Evolutionary conservation across 1,140 invertebrate genomes (phyloP), one percentile per base, ranked within the genome.

Genomic region (Lineus longissimus): DNA sequence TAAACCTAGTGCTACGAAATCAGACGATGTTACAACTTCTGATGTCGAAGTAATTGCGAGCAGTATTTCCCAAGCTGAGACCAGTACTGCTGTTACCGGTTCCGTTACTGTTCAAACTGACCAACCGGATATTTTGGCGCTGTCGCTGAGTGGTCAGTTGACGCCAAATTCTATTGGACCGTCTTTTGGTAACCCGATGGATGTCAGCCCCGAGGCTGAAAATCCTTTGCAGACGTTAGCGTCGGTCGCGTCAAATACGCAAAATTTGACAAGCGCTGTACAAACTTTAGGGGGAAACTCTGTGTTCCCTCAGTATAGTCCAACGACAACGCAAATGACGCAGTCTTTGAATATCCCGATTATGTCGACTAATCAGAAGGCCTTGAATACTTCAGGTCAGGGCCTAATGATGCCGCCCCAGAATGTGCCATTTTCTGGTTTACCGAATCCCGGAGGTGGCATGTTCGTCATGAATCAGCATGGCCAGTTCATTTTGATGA

Each of bases 401-500:
- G 27, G 56, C 29, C n/a, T 25, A 25, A n/a, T 23, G 29, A 19
- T 30, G 33, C 13, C 17, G 9, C 27, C 56, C 27, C 19, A 30
- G 33, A 23, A 19, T 43, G 25, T 22, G 65, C 43, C 70, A 1
- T 66, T 59, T 17, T 55, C 61, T 23, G 67, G 70, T 45, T 56
- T 63, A 55, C 33, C 65, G 60, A 54, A 65, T 62, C 59, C 40
- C 58, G 61, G 63, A 56, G 30, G 47, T 25, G 61, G 61, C 25
- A 47, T 59, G 40, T 63, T 66, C 29, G 57, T 57, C n/a, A n/a
- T 61, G 19, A 25, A 62, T 15, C 68, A 64, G 41, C 65, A 70
- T 45, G 65, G 66, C 63, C 75, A 76, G 63, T 69, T 76, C 2
- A 70, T 78, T 65, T 73, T 75, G 41, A 66, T 78, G 22, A 76